Base-by-base conservation (phyloP, 2,797 vertebrate species). In the Typhlichthys eigenmanni region DNA sequence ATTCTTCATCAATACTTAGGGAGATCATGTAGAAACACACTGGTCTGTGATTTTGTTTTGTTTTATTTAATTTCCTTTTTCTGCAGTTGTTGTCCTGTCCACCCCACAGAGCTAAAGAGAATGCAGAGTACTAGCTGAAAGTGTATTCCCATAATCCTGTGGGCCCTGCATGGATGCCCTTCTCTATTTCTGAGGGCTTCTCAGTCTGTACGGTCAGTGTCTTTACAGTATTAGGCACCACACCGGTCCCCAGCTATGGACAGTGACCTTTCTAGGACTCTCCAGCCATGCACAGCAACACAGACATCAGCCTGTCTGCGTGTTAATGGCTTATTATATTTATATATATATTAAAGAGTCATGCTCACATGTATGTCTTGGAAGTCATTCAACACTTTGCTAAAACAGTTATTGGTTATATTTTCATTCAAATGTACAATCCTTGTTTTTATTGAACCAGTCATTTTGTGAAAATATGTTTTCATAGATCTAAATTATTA, bases 101-200 rank as follows among this genome's bases (percentile, higher is more conserved):
- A 38, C 34, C 34, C 2, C 8, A 38, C 34, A 38, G 34, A 9
- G 34, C 1, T 38, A 2, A 38, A 9, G 34, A 38, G 4, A 38
- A 38, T 7, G 34, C 8, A 38, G 66, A 61, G 66, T 73, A 29
- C 29, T 8, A 83, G 85, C 78, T 87, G 87, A 90, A 88, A 83
- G 83, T 90, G 83, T 91, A 86, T 91, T 89, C 12, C 86, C 83
- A 90, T 89, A 91, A 88, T 92, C 91, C 89, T 83, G 76, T 90
- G 91, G 90, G 84, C 19, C 19, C 19, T 88, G 89, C 80, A 81
- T 65, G 70, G 80, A 90, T 87, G 86, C 84, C 88, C 79, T 85
- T 55, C 88, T 85, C 83, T 79, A 71, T 62, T 0, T 58, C 55
- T 58, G 71, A 69, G 55, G 32, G 13, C 60, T 58, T 46, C 60